phyloP scores from a whole-genome alignment of 1,140 invertebrate species.

The Carposina sasakii region DNA sequence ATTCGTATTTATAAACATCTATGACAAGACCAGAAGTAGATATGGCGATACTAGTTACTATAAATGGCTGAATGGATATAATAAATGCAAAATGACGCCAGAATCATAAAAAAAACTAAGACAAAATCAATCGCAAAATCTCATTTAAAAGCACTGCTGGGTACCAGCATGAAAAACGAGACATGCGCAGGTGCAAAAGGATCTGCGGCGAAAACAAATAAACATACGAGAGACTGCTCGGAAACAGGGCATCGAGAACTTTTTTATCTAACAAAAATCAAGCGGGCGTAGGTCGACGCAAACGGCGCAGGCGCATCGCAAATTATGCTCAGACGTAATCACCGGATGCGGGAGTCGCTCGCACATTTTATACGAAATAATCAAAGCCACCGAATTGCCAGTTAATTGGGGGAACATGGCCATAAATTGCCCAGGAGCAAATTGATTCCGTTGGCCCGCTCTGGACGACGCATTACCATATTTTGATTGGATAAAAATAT shows the following conservation, averaged over 20 bases:
- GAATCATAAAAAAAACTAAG: conserved; percentile 23
- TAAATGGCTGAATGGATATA: no score
- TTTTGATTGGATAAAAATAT: conserved; percentile 61
- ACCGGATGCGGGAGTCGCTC: conserved; percentile 69
- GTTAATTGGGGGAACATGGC: conserved; percentile 64
- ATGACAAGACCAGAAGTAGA: no score
- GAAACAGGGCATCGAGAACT: conserved; percentile 36
- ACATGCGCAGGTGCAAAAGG: conserved; percentile 57
- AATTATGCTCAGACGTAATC: conserved; percentile 63
- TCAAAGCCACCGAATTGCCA: conserved; percentile 66
- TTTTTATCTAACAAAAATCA: conserved; percentile 68
- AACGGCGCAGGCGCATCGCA: conserved; percentile 59
- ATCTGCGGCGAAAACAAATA: conserved; percentile 47
- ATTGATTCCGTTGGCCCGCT: conserved; percentile 46
- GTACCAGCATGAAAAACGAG: conserved; percentile 40
- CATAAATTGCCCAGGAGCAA: conserved; percentile 55
- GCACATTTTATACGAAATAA: conserved; percentile 67
- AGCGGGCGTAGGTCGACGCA: conserved; percentile 36
- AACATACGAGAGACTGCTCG: conserved; percentile 23
- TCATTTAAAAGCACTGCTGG: conserved; percentile 32
- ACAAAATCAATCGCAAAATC: conserved; percentile 33
- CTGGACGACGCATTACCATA: conserved; percentile 59
- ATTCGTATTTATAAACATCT: no score
- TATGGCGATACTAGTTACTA: no score
- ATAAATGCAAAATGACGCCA: conserved; percentile 18